phyloP scores from a whole-genome alignment of 1,140 invertebrate genomes.

The Drosophila pachea region DNA sequence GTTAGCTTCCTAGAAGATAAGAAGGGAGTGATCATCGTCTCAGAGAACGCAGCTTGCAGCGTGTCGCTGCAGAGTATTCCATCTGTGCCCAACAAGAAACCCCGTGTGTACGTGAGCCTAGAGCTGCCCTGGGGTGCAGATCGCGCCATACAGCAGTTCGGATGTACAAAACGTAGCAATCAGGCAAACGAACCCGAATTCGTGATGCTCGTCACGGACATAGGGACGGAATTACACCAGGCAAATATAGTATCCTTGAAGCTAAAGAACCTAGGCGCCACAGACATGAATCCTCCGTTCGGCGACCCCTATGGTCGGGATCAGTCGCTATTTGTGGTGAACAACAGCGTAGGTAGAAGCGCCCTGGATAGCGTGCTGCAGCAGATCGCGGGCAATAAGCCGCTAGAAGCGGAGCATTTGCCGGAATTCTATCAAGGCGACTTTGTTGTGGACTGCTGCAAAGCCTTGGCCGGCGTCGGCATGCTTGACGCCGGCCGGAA shows the following conservation, averaged over 20 bases:
- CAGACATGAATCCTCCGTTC: constrained; percentile 97
- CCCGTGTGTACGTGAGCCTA: constrained; percentile 97
- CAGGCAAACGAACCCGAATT: constrained; percentile 99
- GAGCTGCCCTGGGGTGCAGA: constrained; percentile 99
- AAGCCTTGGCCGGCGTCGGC: constrained; percentile 93
- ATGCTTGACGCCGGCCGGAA: constrained; percentile 92
- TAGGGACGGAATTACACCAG: constrained; percentile 94
- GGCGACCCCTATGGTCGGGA: constrained; percentile 92
- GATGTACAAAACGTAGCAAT: constrained; percentile 86
- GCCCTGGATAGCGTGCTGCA: constrained; percentile 97
- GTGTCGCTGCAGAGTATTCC: constrained; percentile 97
- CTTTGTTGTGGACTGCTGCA: constrained; percentile 95
- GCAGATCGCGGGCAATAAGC: constrained; percentile 84
- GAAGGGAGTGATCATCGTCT: constrained; percentile 99
- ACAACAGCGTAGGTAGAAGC: constrained; percentile 95
- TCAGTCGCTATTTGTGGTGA: constrained; percentile 98
- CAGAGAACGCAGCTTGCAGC: constrained; percentile 98
- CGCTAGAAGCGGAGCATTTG: constrained; percentile 73
- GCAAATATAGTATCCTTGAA: constrained; percentile 89
- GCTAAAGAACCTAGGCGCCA: constrained; percentile 96
- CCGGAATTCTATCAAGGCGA: constrained; percentile 86
- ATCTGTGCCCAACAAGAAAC: constrained; percentile 90
- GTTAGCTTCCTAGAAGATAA: constrained; percentile 97
- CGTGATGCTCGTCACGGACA: constrained; percentile 98
- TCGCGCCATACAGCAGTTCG: constrained; percentile 99